Percentiles rank a stretch among this genome's conserved stretches.
These are phyloP conservation scores for Drosophila ambigua DNA, from an alignment of 1,140 invertebrate species.

Conservation along the genomic window DNA sequence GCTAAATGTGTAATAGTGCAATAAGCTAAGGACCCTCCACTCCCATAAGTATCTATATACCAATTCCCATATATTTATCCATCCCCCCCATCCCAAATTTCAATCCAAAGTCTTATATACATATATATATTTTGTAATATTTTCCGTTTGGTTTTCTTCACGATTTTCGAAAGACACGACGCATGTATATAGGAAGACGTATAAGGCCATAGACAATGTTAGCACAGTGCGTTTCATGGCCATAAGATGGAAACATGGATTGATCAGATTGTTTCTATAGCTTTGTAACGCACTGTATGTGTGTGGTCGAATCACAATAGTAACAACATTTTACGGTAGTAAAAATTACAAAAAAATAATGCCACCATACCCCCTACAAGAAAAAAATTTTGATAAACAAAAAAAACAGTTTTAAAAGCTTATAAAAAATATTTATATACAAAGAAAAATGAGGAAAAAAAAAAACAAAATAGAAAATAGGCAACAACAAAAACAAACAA, in stretches of 20 bases:
- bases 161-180: constrained; percentile 26
- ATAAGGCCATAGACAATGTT: no score
- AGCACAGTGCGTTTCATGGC: constrained; percentile 22
- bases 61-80: constrained; percentile 6
- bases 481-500: constrained; percentile 18
- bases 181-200: constrained; percentile 15
- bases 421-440: constrained; percentile 57
- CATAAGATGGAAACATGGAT: background rate
- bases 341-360: constrained; percentile 25
- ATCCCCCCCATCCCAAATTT: background rate
- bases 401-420: constrained; percentile 33
- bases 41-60: no score
- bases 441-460: constrained; percentile 6
- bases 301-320: constrained; percentile 12
- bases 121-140: constrained; percentile 19
- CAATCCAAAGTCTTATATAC: constrained; percentile 15
- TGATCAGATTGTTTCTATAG: constrained; percentile 13
- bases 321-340: constrained; percentile 26
- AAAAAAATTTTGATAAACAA: constrained; percentile 10
- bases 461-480: constrained; percentile 24
- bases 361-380: constrained; percentile 1
- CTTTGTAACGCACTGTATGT: constrained; percentile 21
- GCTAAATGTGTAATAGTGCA: constrained; percentile 45
- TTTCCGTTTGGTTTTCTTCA: constrained; percentile 8
- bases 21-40: constrained; percentile 27